These are phyloP conservation scores for Tribolium castaneum DNA, from an alignment of 1,140 invertebrate genomes.

Conservation along the genomic window DNA sequence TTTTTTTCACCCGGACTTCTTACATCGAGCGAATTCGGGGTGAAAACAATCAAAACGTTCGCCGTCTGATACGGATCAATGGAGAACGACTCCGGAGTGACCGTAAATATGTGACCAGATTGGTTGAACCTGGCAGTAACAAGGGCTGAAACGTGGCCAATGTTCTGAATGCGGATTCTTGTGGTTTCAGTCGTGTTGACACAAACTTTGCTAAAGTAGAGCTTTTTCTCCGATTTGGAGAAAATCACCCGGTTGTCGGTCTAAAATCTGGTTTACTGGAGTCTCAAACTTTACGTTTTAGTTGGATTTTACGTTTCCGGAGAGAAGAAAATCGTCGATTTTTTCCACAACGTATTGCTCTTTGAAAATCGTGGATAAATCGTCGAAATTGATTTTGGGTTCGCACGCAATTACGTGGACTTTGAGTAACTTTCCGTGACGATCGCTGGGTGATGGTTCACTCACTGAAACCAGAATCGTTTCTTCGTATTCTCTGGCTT, in stretches of 20 bases:
- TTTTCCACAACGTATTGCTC: slow-evolving; percentile 54
- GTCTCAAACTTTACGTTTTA: too few relatives aligned
- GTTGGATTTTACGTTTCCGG: slow-evolving; percentile 47
- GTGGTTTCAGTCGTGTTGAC: slow-evolving; percentile 48
- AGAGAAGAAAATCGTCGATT: slow-evolving; percentile 47
- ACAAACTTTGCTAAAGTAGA: slow-evolving; percentile 53
- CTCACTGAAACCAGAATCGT: slow-evolving; percentile 51
- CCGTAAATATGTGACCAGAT: slow-evolving; percentile 43
- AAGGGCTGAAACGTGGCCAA: slow-evolving; percentile 48
- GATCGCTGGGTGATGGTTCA: slow-evolving; percentile 47
- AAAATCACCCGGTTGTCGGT: slow-evolving; percentile 43
- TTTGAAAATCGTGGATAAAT: slow-evolving; percentile 54
- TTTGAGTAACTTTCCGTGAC: slow-evolving; percentile 47
- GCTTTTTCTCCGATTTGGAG: slow-evolving; percentile 40
- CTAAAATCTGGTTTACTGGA: slow-evolving; percentile 40
- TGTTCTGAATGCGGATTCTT: slow-evolving; percentile 53
- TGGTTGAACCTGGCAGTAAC: slow-evolving; percentile 41
- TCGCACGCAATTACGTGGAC: slow-evolving; percentile 48
- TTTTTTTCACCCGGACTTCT: background rate
- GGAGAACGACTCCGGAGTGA: slow-evolving; percentile 44
- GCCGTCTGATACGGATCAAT: slow-evolving; percentile 50
- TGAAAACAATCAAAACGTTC: slow-evolving; percentile 51
- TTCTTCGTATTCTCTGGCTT: slow-evolving; percentile 49
- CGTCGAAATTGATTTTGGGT: slow-evolving; percentile 54
- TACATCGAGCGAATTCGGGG: slow-evolving; percentile 55